Evolutionary conservation across 2,797 vertebrate genomes (phyloP), one percentile per base, ranked within the genome.

Genomic region (Octomys mimax): DNA sequence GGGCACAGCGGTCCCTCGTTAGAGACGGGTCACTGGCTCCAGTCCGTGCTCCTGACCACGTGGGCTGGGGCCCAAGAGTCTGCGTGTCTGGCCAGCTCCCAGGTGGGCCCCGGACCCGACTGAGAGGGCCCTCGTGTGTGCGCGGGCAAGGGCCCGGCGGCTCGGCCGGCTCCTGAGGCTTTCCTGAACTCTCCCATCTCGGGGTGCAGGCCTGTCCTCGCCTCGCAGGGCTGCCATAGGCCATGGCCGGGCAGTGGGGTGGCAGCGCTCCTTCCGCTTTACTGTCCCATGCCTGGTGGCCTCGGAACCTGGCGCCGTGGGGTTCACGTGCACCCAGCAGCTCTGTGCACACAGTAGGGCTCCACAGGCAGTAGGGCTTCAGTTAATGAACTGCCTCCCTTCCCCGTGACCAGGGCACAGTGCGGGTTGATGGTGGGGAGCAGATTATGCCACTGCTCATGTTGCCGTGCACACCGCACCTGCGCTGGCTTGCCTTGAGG

Each of bases 161-260:
- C 52, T 54, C 54, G 14, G 54, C 54, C 14, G 16, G 54, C 54
- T 57, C 54, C 52, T 3, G 52, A 54, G 42, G 24, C 8, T 18
- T 10, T 46, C 13, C 24, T 0, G 3, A 46, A 14, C 24, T 2
- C 26, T 22, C 46, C 73, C 2, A 10, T 6, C 36, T 73, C 71
- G 4, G 9, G 3, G 39, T 16, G 42, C 24, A 28, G 6, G 3
- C 3, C 78, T 2, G 11, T 3, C 22, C 54, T 26, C 1, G 12
- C 54, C 79, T 26, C n/a, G 2, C 11, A 57, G 78, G 52, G 18
- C 49, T n/a, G 77, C 16, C 10, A 46, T 9, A 21, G 18, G 9
- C n/a, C 4, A 36, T 21, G 49, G 8, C 49, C 3, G 7, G 16
- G 24, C 49, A n/a, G 19, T 18, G 13, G 52, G 33, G 33, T 24